phyloP scores from a whole-genome alignment of 2,113 vertebrate genomes.

The Numenius arquata region DNA sequence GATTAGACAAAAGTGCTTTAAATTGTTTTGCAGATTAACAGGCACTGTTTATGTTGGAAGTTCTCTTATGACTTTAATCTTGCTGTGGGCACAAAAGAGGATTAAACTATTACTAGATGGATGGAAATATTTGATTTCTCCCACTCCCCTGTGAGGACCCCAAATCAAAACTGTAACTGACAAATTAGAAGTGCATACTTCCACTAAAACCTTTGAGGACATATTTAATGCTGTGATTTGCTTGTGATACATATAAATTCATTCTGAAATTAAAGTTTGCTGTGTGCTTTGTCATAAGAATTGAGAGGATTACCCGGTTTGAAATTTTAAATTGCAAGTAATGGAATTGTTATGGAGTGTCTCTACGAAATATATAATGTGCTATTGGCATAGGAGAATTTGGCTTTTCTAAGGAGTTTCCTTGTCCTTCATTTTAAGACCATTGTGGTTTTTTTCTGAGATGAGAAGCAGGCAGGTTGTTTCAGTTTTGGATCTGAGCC shows the following conservation, averaged over 20 bases:
- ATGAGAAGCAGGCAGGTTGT: neutral
- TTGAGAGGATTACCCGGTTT: neutral
- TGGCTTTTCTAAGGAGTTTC: neutral
- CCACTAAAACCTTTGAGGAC: neutral
- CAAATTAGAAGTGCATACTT: neutral
- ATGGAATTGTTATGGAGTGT: neutral
- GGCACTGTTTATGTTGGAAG: neutral
- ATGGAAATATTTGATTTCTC: slow-evolving; percentile 7
- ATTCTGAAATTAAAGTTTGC: neutral
- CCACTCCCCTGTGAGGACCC: neutral
- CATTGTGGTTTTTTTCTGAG: neutral
- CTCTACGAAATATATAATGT: neutral
- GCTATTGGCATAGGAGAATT: neutral
- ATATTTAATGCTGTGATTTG: neutral
- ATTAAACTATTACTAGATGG: slow-evolving; percentile 37
- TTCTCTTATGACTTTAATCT: slow-evolving; percentile 28
- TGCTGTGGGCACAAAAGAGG: slow-evolving; percentile 18
- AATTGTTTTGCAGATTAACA: slow-evolving; percentile 51
- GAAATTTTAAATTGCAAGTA: neutral
- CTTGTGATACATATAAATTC: neutral
- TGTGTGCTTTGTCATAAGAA: neutral
- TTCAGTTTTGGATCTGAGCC: neutral
- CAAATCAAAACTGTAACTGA: neutral
- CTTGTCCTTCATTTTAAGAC: neutral
- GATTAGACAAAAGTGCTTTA: slow-evolving; percentile 31